Base-by-base conservation (phyloP, 1,140 invertebrate genomes). In the Apis cerana region DNA sequence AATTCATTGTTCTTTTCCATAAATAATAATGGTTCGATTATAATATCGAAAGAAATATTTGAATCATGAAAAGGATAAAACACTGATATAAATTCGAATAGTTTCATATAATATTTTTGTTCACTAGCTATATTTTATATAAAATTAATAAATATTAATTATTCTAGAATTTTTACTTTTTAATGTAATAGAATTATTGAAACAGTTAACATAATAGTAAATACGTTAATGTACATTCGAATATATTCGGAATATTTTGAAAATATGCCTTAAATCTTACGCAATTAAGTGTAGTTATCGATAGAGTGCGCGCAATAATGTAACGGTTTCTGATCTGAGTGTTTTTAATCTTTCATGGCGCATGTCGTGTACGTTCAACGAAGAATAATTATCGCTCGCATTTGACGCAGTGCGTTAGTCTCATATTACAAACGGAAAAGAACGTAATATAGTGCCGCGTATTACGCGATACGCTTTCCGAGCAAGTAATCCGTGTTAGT, bases 361-460 rank as follows among this genome's bases (percentile, higher is more conserved):
- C 83, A 85, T 62, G 82, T 88, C 89, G 86, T 82, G 84, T 86
- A 86, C 76, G 86, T 89, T 81, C 68, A 89, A 82, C 79, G 86
- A 89, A 87, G 84, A 90, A 89, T 86, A 92, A 90, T 90, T 86
- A 90, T 90, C 85, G 85, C 78, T 81, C 83, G 91, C 89, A 91
- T 92, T 91, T 91, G 89, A 91, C 91, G 91, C 91, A 91, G 92
- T 92, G 90, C 90, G 90, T 92, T 91, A 89, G 86, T 92, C 90
- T 83, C 65, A 83, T 85, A 84, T 89, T 83, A 84, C 77, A 83
- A 86, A 84, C 80, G 68, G 87, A 84, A 85, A 81, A 84, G 81
- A 69, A 87, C 82, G 82, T 74, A 75, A 75, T 76, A 88, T 65
- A 85, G 74, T 87, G 80, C 75, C 83, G 86, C 79, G 79, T 70